These are phyloP conservation scores for Eupeodes luniger DNA, from an alignment of 2,888 invertebrate species.

Conservation along the genomic window DNA sequence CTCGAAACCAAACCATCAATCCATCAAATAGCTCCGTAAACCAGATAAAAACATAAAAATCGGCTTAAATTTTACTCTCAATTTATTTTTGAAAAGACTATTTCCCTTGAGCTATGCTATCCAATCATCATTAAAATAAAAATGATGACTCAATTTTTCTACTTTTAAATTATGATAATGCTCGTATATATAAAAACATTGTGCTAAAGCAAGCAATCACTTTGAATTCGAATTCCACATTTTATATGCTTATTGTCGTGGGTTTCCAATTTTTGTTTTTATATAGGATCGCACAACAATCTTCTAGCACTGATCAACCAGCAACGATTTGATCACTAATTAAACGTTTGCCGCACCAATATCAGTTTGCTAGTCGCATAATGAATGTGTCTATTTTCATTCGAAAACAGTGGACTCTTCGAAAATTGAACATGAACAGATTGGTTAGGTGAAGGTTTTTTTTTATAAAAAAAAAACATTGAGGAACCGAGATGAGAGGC, in stretches of 20 bases:
- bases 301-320: conserved; percentile 30
- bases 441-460: not conserved
- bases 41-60: too few species aligned
- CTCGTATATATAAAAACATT: not conserved
- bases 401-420: not conserved
- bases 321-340: conserved; percentile 40
- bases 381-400: conserved; percentile 39
- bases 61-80: too few species aligned
- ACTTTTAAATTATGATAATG: conserved; percentile 12
- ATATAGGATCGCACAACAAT: conserved; percentile 28
- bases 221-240: conserved; percentile 19
- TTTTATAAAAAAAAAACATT: too few species aligned
- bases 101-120: not conserved
- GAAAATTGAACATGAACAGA: not conserved
- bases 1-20: too few species aligned
- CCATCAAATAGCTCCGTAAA: too few species aligned
- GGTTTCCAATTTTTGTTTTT: conserved; percentile 13
- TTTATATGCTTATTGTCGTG: conserved; percentile 21
- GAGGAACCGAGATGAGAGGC: too few species aligned
- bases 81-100: not conserved
- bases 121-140: conserved; percentile 43
- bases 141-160: conserved; percentile 43
- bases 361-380: conserved; percentile 24
- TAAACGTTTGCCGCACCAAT: conserved; percentile 40
- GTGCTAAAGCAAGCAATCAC: conserved; percentile 8